Evolutionary conservation across 64 coral and sea anemone genomes (phyloP), one percentile per base, ranked within the genome.

Genomic region (Montipora sp.): DNA sequence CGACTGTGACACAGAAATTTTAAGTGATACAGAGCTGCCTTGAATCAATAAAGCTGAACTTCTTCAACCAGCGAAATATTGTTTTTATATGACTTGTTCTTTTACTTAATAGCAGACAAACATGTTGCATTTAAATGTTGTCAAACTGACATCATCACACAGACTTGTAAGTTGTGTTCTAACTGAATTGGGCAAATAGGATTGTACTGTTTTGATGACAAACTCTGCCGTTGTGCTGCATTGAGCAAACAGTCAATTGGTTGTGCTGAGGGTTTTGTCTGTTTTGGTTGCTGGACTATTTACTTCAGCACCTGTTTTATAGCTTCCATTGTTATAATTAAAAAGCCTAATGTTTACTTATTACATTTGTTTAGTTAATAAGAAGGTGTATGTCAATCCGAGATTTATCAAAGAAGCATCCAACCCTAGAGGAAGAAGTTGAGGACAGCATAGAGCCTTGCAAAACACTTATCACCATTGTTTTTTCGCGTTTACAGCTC

Each of bases 341-440:
- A 63, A 63, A 63, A 63, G 16, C 8, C 59, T 11, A 63, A 63
- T 63, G 59, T 63, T 63, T 63, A 8, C 59, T 63, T 63, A 63
- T 63, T 63, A 63, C 8, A 8, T 63, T 63, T 63, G 59, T 63
- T 15, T 63, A 57, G 81, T 59, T 43, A 75, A 76, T 85, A 20
- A 94, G 89, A 23, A 94, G 75, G 58, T 80, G 89, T 16, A 93
- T 87, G 48, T 59, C 43, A 59, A 75, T 93, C 75, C 83, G 76
- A 14, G 59, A 78, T 18, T 70, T 93, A 69, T 76, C 83, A 74
- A 77, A 92, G 63, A 79, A 93, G 23, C 60, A 81, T 88, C 50
- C 75, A 80, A 93, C 20, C 16, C 60, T 93, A 61, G 55, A 57
- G 87, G 84, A 63, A 59, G 92, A 93, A 93, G 77, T 93, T 19